These are phyloP conservation scores for Rhingia campestris DNA, from an alignment of 2,888 invertebrate species.

Conservation along the genomic window DNA sequence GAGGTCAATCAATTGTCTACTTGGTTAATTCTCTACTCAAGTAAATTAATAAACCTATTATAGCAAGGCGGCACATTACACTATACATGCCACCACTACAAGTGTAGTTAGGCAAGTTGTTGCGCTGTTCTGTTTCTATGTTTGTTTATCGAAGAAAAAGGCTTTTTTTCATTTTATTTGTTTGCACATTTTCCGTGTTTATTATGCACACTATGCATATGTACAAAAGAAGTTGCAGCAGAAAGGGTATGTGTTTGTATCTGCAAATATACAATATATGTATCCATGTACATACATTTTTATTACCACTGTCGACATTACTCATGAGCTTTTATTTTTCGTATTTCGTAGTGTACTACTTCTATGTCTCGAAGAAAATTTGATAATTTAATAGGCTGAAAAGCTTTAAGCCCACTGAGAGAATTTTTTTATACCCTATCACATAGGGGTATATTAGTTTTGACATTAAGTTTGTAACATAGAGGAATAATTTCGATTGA, in stretches of 20 bases:
- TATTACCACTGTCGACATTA: background rate
- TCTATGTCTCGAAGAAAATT: background rate
- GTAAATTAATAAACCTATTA: constrained; percentile 40
- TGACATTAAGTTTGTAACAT: too few relatives aligned
- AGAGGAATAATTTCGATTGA: too few relatives aligned
- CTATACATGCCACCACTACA: background rate
- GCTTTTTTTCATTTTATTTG: constrained; percentile 10
- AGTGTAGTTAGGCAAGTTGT: constrained; percentile 15
- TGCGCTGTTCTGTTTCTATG: constrained; percentile 28
- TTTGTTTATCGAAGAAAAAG: constrained; percentile 11
- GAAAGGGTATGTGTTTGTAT: constrained; percentile 4
- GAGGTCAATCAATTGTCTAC: constrained; percentile 43
- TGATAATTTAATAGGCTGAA: background rate
- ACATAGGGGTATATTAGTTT: background rate
- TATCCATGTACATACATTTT: background rate
- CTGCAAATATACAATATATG: background rate
- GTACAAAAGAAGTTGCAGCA: constrained; percentile 1
- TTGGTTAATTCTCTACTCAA: constrained; percentile 31
- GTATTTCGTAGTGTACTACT: background rate
- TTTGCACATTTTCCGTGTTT: constrained; percentile 20
- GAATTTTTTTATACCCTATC: background rate
- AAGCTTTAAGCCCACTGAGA: constrained; percentile 14
- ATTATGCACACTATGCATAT: constrained; percentile 13
- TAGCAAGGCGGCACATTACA: constrained; percentile 5
- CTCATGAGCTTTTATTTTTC: constrained; percentile 15